Conservation (phyloP, 2,797 vertebrate genomes). For the Hyperoplus immaculatus region DNA sequence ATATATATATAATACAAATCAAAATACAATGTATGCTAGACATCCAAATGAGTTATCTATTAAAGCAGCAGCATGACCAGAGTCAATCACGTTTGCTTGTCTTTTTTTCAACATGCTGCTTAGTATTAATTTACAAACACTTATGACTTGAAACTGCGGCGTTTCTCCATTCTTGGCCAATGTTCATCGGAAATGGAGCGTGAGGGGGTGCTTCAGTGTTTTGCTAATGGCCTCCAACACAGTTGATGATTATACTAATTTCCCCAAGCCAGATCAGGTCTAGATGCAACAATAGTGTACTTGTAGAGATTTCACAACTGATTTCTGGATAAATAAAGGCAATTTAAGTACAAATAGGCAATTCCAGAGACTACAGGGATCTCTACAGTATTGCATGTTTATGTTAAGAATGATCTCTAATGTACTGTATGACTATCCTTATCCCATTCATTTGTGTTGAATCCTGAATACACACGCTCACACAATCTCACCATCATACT, state of each 20-base stretch:
- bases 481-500: not conserved
- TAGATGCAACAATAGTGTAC: slow-evolving; percentile 11
- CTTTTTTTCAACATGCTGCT: slow-evolving; percentile 43
- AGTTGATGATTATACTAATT: slow-evolving; percentile 45
- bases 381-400: slow-evolving; percentile 32
- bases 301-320: slow-evolving; percentile 20
- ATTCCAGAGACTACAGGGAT: slow-evolving; percentile 8
- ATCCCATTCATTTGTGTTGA: slow-evolving; percentile 17
- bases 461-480: slow-evolving; percentile 1
- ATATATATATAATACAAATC: not conserved
- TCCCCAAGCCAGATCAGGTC: slow-evolving; percentile 39
- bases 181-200: slow-evolving; percentile 64
- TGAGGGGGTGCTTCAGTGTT: slow-evolving; percentile 49
- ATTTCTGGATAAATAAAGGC: slow-evolving; percentile 39
- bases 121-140: slow-evolving; percentile 38
- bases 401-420: slow-evolving; percentile 26
- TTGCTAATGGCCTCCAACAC: slow-evolving; percentile 38
- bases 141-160: slow-evolving; percentile 9
- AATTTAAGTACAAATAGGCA: slow-evolving; percentile 38
- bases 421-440: slow-evolving; percentile 17
- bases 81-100: slow-evolving; percentile 22
- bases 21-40: not conserved
- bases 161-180: slow-evolving; percentile 47
- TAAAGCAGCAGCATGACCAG: slow-evolving; percentile 20
- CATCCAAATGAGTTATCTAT: slow-evolving; percentile 14